Evolutionary conservation across 2,888 invertebrate genomes (phyloP).

Genomic region (Hartigia nigra): DNA sequence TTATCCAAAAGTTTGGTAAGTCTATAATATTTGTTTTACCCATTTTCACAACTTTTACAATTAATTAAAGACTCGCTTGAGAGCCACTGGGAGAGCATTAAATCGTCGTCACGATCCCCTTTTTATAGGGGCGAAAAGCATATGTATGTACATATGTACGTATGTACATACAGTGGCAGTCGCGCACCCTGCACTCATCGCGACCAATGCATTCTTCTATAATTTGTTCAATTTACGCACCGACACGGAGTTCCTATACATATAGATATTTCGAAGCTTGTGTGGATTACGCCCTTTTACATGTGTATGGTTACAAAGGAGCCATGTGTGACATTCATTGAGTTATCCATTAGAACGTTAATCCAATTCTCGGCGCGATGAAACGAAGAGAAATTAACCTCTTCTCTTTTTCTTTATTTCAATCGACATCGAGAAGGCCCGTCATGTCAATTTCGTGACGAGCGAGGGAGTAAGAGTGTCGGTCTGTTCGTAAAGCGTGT

Average conservation of each 20-base stretch:
- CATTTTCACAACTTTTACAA: too few species aligned
- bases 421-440: neutral
- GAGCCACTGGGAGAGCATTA: neutral
- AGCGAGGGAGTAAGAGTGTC: neutral
- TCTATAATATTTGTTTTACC: neutral
- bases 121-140: neutral
- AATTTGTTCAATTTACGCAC: constrained; percentile 64
- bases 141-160: neutral
- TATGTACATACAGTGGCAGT: constrained; percentile 34
- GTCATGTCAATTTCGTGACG: neutral
- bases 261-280: neutral
- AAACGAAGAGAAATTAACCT: neutral
- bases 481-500: neutral
- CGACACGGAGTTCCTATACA: constrained; percentile 49
- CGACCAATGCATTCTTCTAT: constrained; percentile 59
- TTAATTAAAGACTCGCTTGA: neutral
- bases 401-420: neutral
- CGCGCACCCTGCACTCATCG: constrained; percentile 47
- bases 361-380: constrained; percentile 49
- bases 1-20: neutral
- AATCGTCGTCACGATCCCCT: neutral
- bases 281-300: neutral
- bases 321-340: constrained; percentile 47
- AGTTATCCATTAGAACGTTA: constrained; percentile 59
- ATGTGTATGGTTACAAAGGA: neutral